Evolutionary conservation across 2,888 invertebrate species (phyloP).

Genomic region (Isoperla grammatica): DNA sequence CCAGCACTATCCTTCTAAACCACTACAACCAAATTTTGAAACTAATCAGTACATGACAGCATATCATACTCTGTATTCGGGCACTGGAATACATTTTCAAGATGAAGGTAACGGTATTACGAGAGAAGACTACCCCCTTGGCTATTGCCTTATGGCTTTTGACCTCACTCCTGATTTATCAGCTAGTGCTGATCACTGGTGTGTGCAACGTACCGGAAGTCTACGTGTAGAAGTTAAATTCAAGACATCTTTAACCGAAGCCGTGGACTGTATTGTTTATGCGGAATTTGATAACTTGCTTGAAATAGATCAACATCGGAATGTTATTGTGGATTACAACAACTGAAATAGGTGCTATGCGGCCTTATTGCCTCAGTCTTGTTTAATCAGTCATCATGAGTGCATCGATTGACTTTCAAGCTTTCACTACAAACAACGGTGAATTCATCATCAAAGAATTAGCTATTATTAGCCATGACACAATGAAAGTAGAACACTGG

Average conservation of each 20-base stretch:
- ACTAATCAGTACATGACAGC: slow-evolving; percentile 3
- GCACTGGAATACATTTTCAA: slow-evolving; percentile 9
- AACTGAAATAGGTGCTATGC: not conserved
- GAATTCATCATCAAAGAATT: not conserved
- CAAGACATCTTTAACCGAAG: not conserved
- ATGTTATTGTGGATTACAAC: not conserved
- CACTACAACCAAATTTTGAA: not conserved
- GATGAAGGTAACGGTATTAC: not conserved
- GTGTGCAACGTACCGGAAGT: not conserved
- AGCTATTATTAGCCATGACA: not conserved
- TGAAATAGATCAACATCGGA: not conserved
- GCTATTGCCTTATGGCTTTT: not conserved
- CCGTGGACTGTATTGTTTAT: not conserved
- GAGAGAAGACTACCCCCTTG: not conserved
- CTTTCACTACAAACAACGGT: not conserved
- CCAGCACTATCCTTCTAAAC: not conserved
- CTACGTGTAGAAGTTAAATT: not conserved
- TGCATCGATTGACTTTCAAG: not conserved
- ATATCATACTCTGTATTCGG: slow-evolving; percentile 23
- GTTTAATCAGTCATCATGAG: not conserved
- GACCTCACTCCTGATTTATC: not conserved
- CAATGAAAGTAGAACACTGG: not conserved
- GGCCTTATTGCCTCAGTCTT: not conserved
- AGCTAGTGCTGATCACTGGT: not conserved
- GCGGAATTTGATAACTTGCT: not conserved